Conservation (phyloP, 2,797 vertebrate species). For the Bufotes viridis region DNA sequence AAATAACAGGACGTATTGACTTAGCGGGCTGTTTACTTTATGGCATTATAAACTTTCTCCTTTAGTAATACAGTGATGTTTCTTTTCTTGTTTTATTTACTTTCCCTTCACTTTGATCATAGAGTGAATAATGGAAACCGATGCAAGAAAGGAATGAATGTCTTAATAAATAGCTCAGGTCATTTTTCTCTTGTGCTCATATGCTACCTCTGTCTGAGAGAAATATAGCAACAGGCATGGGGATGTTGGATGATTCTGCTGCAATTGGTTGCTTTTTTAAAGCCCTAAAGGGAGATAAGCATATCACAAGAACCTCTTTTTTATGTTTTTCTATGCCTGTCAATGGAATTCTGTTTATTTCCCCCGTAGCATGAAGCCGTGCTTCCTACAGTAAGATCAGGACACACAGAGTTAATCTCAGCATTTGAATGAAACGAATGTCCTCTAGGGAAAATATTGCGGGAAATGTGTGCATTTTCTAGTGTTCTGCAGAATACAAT, state of each 20-base stretch:
- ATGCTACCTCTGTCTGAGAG: conserved; percentile 33
- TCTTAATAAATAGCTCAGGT: conserved; percentile 59
- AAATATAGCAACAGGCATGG: conserved; percentile 35
- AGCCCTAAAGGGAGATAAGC: conserved; percentile 6
- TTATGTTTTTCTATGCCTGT: conserved; percentile 27
- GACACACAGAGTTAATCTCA: conserved; percentile 6
- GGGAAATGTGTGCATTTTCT: background rate
- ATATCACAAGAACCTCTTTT: conserved; percentile 16
- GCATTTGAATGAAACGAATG: background rate
- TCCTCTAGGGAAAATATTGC: background rate
- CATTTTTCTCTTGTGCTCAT: conserved; percentile 57
- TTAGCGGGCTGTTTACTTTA: conserved; percentile 51
- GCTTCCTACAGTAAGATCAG: background rate
- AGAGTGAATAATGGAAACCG: conserved; percentile 58
- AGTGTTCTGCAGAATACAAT: background rate
- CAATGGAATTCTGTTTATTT: conserved; percentile 28
- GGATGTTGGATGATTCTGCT: conserved; percentile 2
- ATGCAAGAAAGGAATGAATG: conserved; percentile 48
- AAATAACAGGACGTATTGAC: conserved; percentile 59
- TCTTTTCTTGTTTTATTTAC: conserved; percentile 62
- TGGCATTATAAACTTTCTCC: conserved; percentile 56
- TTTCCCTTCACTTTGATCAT: conserved; percentile 56
- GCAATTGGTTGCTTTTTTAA: conserved; percentile 16
- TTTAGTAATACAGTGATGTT: conserved; percentile 58
- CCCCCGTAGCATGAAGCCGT: background rate